Evolutionary conservation across 2,797 vertebrate genomes (phyloP), one percentile per base, ranked within the genome.

Genomic region (Ciconia nigra): DNA sequence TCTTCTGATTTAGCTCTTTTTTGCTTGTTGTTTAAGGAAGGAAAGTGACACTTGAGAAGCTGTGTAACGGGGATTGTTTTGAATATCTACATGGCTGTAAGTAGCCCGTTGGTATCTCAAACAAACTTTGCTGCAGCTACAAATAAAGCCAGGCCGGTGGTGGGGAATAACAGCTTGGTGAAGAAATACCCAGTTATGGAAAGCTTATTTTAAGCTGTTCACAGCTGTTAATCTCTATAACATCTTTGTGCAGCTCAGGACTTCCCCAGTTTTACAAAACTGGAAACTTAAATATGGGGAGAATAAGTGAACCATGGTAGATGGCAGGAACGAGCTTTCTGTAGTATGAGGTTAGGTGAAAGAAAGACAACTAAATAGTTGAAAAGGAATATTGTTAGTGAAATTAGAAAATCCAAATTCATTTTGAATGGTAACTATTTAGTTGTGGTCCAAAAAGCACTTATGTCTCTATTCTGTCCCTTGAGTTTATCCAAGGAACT

Each of bases 381-480:
- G 11, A 11, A 13, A 39, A 39, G 35, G 25, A 19, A 7, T 19
- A 10, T 8, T 9, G 26, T 13, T n/a, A 22, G 26, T 19, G 9
- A 54, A 42, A 41, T 5, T 14, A 42, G 65, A 42, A 28, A 26
- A 14, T 14, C 6, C 10, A 7, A 7, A 12, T 37, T 59, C 0
- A 6, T 67, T 72, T 39, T 15, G 41, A 26, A 5, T 25, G 10
- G 4, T 6, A 16, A 14, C 21, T 46, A 1, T 8, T 25, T 10
- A 24, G 15, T 49, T 51, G 4, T 13, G 15, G 29, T 14, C 13
- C 44, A 6, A 3, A 25, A 35, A 28, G 74, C 58, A 33, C 67
- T 33, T 14, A 2, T 0, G 4, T 28, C 35, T 49, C 13, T 49
- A 1, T 15, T 61, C 9, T 33, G 21, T 59, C 24, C 67, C 47